Percentiles rank a stretch among this genome's conserved stretches.
phyloP scores from a whole-genome alignment of 1,140 invertebrate species.

The Delia radicum region DNA sequence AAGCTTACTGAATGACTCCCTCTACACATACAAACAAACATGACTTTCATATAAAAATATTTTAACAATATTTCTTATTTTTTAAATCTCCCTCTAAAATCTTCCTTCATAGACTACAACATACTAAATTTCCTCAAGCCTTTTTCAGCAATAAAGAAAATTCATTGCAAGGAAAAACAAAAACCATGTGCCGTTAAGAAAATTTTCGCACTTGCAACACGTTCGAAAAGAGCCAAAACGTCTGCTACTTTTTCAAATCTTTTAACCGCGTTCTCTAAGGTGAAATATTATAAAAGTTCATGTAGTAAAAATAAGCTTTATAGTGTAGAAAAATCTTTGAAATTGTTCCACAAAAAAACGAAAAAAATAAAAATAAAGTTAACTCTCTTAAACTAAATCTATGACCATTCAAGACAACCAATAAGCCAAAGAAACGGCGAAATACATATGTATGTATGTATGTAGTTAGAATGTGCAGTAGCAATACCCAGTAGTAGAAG shows the following conservation, averaged over 20 bases:
- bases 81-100: constrained; percentile 10
- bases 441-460: too few species aligned
- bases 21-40: background rate
- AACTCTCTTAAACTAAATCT: background rate
- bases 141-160: background rate
- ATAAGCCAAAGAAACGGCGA: constrained; percentile 18
- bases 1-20: background rate
- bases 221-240: constrained; percentile 19
- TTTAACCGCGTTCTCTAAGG: constrained; percentile 21
- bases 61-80: constrained; percentile 13
- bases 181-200: background rate
- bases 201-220: constrained; percentile 21
- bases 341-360: background rate
- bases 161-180: background rate
- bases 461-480: constrained; percentile 10
- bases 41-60: constrained; percentile 16
- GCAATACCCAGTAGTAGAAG: constrained; percentile 12
- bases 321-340: constrained; percentile 9
- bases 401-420: constrained; percentile 20
- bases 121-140: constrained; percentile 3
- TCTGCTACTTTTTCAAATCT: constrained; percentile 23
- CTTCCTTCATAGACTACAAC: constrained; percentile 3
- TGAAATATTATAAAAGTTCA: constrained; percentile 20
- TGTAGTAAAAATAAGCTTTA: background rate
- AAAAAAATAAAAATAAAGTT: constrained; percentile 21